Percentiles rank a stretch among this genome's conserved stretches.
These are phyloP conservation scores for Tragelaphus imberbis DNA, from an alignment of 2,113 vertebrate genomes.

Conservation along the genomic window DNA sequence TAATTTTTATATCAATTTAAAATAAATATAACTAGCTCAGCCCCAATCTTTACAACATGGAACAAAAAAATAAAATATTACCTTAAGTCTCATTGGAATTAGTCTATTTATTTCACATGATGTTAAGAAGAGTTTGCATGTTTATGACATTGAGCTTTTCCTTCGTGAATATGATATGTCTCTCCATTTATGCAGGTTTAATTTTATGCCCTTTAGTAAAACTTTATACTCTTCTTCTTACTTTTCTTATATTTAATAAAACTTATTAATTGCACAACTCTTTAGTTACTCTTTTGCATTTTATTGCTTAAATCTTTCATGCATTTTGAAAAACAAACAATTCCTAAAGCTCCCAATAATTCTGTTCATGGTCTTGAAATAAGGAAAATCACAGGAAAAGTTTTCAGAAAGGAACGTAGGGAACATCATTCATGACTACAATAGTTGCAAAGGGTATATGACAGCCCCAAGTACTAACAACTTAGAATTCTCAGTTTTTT, in stretches of 20 bases:
- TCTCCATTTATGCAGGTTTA: neutral
- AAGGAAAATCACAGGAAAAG: neutral
- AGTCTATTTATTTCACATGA: neutral
- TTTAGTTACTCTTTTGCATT: neutral
- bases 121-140: neutral
- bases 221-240: neutral
- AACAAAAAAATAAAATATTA: neutral
- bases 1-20: neutral
- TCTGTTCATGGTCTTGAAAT: neutral
- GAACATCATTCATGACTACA: neutral
- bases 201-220: neutral
- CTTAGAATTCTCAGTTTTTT: fast-evolving
- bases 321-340: neutral
- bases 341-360: neutral
- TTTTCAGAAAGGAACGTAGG: neutral
- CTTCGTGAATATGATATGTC: neutral
- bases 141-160: neutral
- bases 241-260: neutral
- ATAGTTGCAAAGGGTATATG: neutral
- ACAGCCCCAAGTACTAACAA: neutral
- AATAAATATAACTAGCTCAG: neutral
- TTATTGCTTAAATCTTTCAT: neutral
- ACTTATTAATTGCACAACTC: neutral
- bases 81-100: neutral
- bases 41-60: neutral